These are phyloP conservation scores for Lagenorhynchus albirostris DNA, from an alignment of 2,113 vertebrate genomes.

Conservation along the genomic window DNA sequence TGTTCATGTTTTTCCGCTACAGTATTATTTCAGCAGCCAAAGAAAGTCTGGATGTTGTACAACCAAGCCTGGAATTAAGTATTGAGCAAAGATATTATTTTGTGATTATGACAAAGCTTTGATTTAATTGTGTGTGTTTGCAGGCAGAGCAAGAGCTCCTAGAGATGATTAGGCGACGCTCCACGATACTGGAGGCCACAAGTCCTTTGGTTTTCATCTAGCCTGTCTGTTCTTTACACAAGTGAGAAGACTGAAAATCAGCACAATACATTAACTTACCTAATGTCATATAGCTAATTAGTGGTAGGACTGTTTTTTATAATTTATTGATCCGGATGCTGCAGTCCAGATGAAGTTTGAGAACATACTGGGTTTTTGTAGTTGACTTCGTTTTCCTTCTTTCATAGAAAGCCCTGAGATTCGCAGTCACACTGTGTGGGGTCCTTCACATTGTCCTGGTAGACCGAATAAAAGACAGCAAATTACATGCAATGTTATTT, in stretches of 20 bases:
- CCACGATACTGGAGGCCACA: neutral
- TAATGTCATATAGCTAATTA: neutral
- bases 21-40: neutral
- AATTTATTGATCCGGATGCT: slow-evolving; percentile 11
- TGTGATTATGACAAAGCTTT: neutral
- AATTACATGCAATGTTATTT: slow-evolving; percentile 43
- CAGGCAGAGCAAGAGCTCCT: neutral
- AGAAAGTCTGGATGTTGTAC: neutral
- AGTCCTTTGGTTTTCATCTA: neutral
- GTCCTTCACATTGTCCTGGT: slow-evolving; percentile 45
- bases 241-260: neutral
- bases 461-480: slow-evolving; percentile 30
- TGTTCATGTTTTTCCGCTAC: neutral
- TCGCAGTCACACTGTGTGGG: slow-evolving; percentile 47
- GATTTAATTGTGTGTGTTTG: neutral
- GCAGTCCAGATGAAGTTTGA: neutral
- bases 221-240: neutral
- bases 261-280: neutral
- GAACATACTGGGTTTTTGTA: slow-evolving; percentile 27
- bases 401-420: neutral
- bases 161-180: neutral
- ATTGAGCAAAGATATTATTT: neutral
- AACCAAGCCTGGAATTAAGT: neutral
- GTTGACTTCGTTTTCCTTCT: slow-evolving; percentile 49
- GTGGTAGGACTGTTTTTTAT: neutral